These are phyloP conservation scores for Diorhabda elongata DNA, from an alignment of 1,140 invertebrate species.

Conservation along the genomic window DNA sequence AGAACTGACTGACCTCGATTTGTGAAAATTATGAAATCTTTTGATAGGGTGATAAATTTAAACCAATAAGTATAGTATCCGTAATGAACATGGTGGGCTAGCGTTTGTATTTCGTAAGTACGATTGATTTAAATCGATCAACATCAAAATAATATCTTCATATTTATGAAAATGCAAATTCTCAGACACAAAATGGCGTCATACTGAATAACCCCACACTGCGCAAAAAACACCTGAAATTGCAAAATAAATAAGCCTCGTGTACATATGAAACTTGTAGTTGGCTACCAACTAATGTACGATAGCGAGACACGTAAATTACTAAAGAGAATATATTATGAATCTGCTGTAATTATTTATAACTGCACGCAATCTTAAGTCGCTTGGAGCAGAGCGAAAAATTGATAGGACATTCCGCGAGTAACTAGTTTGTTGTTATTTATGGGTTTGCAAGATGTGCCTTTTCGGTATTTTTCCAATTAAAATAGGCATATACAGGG, in stretches of 20 bases:
- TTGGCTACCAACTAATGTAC: slow-evolving; percentile 32
- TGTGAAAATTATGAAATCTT: no score
- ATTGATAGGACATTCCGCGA: slow-evolving; percentile 15
- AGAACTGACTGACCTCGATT: no score
- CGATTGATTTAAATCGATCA: neutral
- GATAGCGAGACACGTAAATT: slow-evolving; percentile 28
- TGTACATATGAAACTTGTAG: slow-evolving; percentile 24
- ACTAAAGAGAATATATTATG: slow-evolving; percentile 28
- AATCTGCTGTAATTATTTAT: slow-evolving; percentile 30
- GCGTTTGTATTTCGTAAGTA: no score
- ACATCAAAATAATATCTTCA: slow-evolving; percentile 2
- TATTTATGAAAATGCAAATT: slow-evolving; percentile 12
- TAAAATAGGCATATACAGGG: neutral
- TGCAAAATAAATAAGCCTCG: slow-evolving; percentile 21
- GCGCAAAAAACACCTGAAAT: slow-evolving; percentile 13
- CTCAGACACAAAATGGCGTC: slow-evolving; percentile 6
- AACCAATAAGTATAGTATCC: no score
- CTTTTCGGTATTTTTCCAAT: neutral
- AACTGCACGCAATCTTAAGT: slow-evolving; percentile 32
- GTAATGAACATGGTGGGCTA: no score
- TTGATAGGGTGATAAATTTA: no score
- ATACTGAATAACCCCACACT: slow-evolving; percentile 13
- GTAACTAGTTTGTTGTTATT: slow-evolving; percentile 20
- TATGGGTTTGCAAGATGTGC: neutral
- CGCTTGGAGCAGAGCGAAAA: slow-evolving; percentile 18